phyloP scores from a whole-genome alignment of 2,113 vertebrate species.

The Eira barbara region DNA sequence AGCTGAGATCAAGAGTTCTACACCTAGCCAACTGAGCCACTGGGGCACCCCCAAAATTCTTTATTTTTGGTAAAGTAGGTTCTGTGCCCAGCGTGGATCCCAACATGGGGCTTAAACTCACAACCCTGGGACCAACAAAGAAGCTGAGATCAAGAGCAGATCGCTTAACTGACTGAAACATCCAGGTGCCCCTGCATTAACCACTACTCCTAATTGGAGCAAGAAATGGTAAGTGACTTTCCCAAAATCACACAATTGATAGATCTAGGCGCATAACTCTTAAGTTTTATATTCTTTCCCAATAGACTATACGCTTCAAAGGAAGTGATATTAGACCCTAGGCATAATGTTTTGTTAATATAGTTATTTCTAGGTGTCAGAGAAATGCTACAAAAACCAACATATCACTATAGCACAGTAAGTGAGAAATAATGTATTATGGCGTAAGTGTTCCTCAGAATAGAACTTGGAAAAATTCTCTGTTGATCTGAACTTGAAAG shows the following conservation, averaged over 20 bases:
- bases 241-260: not conserved
- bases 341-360: not conserved
- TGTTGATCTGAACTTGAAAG: slow-evolving; percentile 5
- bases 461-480: not conserved
- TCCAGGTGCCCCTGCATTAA: not conserved
- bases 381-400: not conserved
- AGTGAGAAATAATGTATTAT: not conserved
- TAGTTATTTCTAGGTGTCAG: not conserved
- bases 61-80: not conserved
- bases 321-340: not conserved
- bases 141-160: not conserved
- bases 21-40: not conserved
- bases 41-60: not conserved
- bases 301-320: not conserved
- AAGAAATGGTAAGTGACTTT: slow-evolving; percentile 27
- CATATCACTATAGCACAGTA: not conserved
- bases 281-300: not conserved
- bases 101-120: not conserved
- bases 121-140: not conserved
- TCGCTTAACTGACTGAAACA: not conserved
- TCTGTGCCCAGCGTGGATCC: not conserved
- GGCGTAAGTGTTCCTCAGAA: not conserved
- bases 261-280: not conserved
- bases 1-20: not conserved
- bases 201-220: not conserved